phyloP scores from a whole-genome alignment of 1,140 invertebrate genomes.

The Aphaenogaster ashmeadi region DNA sequence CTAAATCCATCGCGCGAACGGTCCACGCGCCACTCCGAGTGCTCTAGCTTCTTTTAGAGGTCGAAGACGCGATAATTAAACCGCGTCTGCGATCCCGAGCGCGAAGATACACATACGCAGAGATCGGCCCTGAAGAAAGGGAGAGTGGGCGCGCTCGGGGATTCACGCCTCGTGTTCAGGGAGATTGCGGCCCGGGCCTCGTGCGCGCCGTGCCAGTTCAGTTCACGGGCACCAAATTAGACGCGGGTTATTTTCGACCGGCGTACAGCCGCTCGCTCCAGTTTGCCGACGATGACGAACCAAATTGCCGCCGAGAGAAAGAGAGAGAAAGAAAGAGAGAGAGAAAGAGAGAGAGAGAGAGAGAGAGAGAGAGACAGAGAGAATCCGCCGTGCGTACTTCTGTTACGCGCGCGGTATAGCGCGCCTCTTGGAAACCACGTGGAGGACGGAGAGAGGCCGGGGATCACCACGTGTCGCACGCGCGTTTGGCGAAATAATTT shows the following conservation, averaged over 20 bases:
- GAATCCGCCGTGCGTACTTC: constrained; percentile 3
- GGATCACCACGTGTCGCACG: constrained; percentile 5
- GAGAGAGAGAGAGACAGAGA: constrained; percentile 5
- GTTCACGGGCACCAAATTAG: constrained; percentile 87
- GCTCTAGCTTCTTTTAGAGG: not conserved
- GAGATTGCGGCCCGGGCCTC: constrained; percentile 71
- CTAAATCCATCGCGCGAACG: not conserved
- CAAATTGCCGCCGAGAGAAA: not conserved
- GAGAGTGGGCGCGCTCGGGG: constrained; percentile 41
- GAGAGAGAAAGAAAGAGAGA: not conserved
- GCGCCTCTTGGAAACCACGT: constrained; percentile 36
- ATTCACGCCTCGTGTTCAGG: constrained; percentile 68
- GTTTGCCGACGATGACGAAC: constrained; percentile 77
- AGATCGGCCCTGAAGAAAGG: constrained; percentile 26
- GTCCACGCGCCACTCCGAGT: not conserved
- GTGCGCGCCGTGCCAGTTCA: constrained; percentile 80
- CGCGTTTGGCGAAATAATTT: constrained; percentile 31
- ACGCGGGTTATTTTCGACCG: constrained; percentile 85
- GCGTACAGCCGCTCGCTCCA: constrained; percentile 82
- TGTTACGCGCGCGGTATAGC: constrained; percentile 22
- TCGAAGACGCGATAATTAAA: constrained; percentile 22
- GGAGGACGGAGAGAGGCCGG: not conserved
- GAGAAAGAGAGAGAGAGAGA: not conserved
- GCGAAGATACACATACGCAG: constrained; percentile 7
- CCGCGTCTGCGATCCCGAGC: not conserved